phyloP scores from a whole-genome alignment of 1,140 invertebrate species.

The Antheraea pernyi region DNA sequence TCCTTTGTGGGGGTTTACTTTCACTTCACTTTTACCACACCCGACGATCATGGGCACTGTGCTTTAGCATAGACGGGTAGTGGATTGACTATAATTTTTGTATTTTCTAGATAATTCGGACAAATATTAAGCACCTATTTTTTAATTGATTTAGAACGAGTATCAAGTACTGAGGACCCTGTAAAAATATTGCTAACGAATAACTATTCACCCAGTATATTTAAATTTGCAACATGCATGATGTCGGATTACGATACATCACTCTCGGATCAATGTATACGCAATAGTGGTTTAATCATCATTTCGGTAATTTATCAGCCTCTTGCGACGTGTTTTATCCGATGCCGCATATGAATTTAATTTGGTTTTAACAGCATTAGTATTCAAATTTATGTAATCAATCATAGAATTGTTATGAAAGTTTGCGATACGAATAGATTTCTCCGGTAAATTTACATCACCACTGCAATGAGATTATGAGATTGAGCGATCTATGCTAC shows the following conservation, averaged over 20 bases:
- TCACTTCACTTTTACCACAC: no score
- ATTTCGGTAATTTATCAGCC: conserved; percentile 73
- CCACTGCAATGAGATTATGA: conserved; percentile 53
- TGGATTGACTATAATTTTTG: no score
- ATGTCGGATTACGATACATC: conserved; percentile 35
- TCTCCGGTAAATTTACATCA: conserved; percentile 73
- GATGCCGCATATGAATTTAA: conserved; percentile 73
- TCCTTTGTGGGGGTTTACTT: no score
- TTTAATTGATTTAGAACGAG: no score
- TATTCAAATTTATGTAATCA: conserved; percentile 78
- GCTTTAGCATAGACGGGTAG: no score
- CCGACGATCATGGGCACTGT: no score
- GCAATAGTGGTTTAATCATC: conserved; percentile 64
- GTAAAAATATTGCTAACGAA: no score
- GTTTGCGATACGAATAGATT: conserved; percentile 70
- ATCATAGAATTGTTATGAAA: conserved; percentile 76
- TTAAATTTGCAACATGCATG: conserved; percentile 28
- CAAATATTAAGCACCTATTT: no score
- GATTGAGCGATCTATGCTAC: neutral
- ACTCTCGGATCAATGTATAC: conserved; percentile 25
- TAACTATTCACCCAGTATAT: no score
- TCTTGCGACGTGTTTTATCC: conserved; percentile 64
- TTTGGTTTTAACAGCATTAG: conserved; percentile 68
- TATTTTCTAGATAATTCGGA: no score
- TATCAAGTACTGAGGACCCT: no score